Evolutionary conservation across 2,113 vertebrate species (phyloP), one percentile per base, ranked within the genome.

Genomic region (Myotis yumanensis): DNA sequence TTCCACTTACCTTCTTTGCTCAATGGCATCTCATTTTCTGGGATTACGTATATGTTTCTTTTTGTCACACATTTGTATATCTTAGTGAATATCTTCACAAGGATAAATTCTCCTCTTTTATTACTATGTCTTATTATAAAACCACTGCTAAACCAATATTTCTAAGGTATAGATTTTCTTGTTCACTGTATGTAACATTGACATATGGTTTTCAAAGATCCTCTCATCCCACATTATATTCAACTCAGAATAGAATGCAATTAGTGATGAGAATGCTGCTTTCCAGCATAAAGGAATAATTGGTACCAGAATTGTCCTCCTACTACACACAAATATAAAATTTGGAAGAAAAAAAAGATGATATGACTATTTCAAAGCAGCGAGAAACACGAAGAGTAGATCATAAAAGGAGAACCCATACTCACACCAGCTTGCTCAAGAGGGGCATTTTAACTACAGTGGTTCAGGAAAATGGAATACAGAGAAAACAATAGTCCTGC

Each of bases 181-280:
- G 11, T 14, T 92, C 25, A 54, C 10, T 76, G 16, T 76, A 32
- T 25, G 20, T 79, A 79, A 93, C 12, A 57, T 5, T 91, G 72
- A 66, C 30, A 77, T 48, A 64, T 10, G 20, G 59, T 85, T 91
- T 94, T 85, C 59, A 57, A 91, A 77, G 37, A 37, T 54, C 5
- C 1, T 80, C 11, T 71, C n/a, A 92, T 52, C 25, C n/a, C 80
- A 57, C 18, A 35, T 83, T 51, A 51, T 37, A 93, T 83, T 87
- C 80, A 79, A 82, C 51, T 89, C 35, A 52, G 82, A 89, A 79
- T 22, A 75, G 89, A 91, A 82, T 22, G 71, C 57, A 96, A 94
- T 88, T 91, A 83, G 68, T 93, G 52, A 80, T 87, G 59, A 75
- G 15, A 83, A 64, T 64, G 89, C 20, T 89, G 32, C 22, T 80